phyloP scores from a whole-genome alignment of 23 tunicate genomes.

The Corella eumyota region DNA sequence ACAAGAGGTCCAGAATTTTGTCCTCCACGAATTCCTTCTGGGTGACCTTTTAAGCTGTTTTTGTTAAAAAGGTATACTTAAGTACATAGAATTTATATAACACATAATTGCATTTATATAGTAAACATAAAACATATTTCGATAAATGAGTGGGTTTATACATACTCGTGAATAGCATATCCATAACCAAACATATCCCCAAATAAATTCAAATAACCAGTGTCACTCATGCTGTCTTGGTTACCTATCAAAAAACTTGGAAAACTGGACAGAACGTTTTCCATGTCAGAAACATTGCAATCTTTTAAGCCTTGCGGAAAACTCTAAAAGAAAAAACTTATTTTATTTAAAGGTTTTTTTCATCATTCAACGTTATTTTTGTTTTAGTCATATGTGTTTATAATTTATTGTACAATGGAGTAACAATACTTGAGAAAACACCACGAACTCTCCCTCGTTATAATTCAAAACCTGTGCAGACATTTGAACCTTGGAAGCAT shows the following conservation, averaged over 20 bases:
- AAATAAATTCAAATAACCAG: conserved; percentile 28
- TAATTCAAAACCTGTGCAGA: conserved; percentile 35
- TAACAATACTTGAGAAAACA: conserved; percentile 48
- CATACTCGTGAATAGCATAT: conserved; percentile 42
- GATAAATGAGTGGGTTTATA: too few species aligned
- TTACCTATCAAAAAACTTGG: conserved; percentile 49
- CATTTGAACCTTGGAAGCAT: conserved; percentile 34
- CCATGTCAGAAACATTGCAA: conserved; percentile 51
- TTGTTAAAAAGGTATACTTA: too few species aligned
- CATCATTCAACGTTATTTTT: too few species aligned
- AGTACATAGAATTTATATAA: too few species aligned
- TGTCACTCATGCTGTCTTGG: neutral
- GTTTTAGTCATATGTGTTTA: too few species aligned
- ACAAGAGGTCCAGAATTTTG: conserved; percentile 63
- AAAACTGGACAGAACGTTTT: conserved; percentile 35
- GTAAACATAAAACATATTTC: too few species aligned
- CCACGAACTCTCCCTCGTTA: conserved; percentile 45
- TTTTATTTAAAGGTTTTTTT: neutral
- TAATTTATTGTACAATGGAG: neutral
- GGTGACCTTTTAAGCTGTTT: conserved; percentile 2
- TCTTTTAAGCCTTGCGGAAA: conserved; percentile 38
- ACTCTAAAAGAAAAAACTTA: conserved; percentile 49
- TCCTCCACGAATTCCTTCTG: conserved; percentile 34
- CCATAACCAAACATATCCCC: conserved; percentile 63
- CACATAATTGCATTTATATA: too few species aligned